Base-by-base conservation (phyloP, 2,888 invertebrate genomes). In the Carcina quercana region DNA sequence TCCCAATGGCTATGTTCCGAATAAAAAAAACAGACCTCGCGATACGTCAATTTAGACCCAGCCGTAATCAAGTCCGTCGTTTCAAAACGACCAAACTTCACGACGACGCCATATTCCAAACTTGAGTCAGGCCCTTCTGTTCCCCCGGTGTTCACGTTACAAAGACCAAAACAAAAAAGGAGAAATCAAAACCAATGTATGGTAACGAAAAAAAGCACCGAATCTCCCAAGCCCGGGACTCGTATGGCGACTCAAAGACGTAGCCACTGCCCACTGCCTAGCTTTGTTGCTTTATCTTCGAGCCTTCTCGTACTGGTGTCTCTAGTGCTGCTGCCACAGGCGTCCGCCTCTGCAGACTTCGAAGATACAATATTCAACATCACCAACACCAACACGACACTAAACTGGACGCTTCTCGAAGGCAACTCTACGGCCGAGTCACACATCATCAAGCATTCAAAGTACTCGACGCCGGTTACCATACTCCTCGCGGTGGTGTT, bases 401-500 rank as follows among this genome's bases (percentile, higher is more conserved):
- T 51, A 25, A 80, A 79, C 48, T 75, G 66, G 65, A 70, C 79
- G 3, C 46, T 72, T 2, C 50, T 61, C 34, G 79, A 80, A 25
- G 61, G 63, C 24, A 76, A 78, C 43, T 48, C 57, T 17, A 72
- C 63, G 3, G 40, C 37, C 3, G 65, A 54, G 30, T 42, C 49
- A 17, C 42, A 50, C 8, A 65, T 73, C 37, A 75, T 82, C 43
- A 80, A 79, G 40, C 79, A 82, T 49, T 59, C 63, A 5, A 83
- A 73, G 43, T 85, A 80, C 52, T 79, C 83, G 13, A 69, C 72
- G 13, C 56, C 72, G 5, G 68, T 69, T 27, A 82, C 92, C 37
- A 87, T 94, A 47, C 65, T 93, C 44, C 88, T 94, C 47, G 88
- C 90, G 38, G 83, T 91, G 41, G 82, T 94, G 39, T 86, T 94